Evolutionary conservation across 1,140 invertebrate genomes (phyloP).

Genomic region (Drosophila yakuba): DNA sequence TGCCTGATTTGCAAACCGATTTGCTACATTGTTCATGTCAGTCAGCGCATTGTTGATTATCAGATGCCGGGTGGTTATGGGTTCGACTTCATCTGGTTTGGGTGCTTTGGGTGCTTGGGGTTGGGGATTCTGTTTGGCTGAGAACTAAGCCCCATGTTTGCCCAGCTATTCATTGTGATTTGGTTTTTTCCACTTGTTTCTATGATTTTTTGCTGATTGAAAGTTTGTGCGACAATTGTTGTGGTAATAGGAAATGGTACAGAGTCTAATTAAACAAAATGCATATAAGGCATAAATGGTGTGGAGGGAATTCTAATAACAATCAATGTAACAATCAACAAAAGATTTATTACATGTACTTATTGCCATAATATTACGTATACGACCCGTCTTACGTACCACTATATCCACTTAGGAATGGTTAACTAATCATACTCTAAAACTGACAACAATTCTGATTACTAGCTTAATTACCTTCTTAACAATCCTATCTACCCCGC

Average conservation of each 20-base stretch:
- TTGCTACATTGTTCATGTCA: slow-evolving; percentile 77
- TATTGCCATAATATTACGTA: too few species aligned
- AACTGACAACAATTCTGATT: too few species aligned
- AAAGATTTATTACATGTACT: neutral
- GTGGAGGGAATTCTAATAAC: too few species aligned
- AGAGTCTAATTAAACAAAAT: slow-evolving; percentile 65
- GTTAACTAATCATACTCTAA: too few species aligned
- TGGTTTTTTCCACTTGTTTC: neutral
- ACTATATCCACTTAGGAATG: too few species aligned
- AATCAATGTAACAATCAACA: too few species aligned
- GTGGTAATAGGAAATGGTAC: slow-evolving; percentile 65
- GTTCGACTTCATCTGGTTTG: neutral
- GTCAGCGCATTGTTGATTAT: slow-evolving; percentile 75
- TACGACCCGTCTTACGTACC: too few species aligned
- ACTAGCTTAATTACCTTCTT: neutral
- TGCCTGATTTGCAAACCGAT: slow-evolving; percentile 77
- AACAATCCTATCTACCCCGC: neutral
- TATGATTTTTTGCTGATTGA: slow-evolving; percentile 54
- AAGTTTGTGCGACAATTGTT: slow-evolving; percentile 78
- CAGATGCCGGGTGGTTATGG: slow-evolving; percentile 31
- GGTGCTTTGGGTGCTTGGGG: neutral
- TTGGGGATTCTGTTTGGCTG: neutral
- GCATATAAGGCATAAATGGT: slow-evolving; percentile 1
- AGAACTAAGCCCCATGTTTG: slow-evolving; percentile 50
- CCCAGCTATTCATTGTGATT: slow-evolving; percentile 55